Evolutionary conservation across 1,140 invertebrate species (phyloP).

Genomic region (Oppia nitens): DNA sequence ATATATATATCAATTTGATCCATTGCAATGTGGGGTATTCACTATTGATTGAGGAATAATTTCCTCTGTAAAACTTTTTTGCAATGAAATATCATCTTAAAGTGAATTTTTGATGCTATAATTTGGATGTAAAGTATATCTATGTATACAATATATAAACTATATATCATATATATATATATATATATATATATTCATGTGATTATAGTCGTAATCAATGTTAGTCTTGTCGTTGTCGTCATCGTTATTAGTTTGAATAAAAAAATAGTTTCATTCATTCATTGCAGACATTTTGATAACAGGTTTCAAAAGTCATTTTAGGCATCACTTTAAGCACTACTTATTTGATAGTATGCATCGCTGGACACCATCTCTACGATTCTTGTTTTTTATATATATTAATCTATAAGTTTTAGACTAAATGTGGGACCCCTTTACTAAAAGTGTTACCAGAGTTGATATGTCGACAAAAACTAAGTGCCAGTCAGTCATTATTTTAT

Average conservation of each 20-base stretch:
- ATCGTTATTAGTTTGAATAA: too few relatives aligned
- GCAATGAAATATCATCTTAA: background rate
- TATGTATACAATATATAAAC: too few relatives aligned
- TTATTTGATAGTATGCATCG: background rate
- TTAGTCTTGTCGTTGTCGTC: too few relatives aligned
- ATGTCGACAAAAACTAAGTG: background rate
- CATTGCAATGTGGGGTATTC: too few relatives aligned
- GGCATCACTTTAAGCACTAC: background rate
- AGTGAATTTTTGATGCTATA: background rate
- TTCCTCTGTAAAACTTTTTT: background rate
- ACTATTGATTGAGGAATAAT: background rate
- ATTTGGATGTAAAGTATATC: background rate
- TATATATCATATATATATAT: too few relatives aligned
- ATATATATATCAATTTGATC: too few relatives aligned
- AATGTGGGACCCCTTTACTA: too few relatives aligned
- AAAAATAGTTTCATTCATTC: too few relatives aligned
- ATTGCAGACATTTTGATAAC: background rate
- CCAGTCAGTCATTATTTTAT: background rate
- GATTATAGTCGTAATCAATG: too few relatives aligned
- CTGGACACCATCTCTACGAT: background rate
- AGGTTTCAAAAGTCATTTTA: background rate
- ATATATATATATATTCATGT: background rate
- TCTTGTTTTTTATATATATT: background rate
- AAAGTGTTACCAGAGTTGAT: background rate
- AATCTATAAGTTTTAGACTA: background rate